Percentiles rank a stretch among this genome's conserved stretches.
Evolutionary conservation across 53 echinoderm and acorn worm genomes (phyloP).

Genomic region (Echinometra lucunter): DNA sequence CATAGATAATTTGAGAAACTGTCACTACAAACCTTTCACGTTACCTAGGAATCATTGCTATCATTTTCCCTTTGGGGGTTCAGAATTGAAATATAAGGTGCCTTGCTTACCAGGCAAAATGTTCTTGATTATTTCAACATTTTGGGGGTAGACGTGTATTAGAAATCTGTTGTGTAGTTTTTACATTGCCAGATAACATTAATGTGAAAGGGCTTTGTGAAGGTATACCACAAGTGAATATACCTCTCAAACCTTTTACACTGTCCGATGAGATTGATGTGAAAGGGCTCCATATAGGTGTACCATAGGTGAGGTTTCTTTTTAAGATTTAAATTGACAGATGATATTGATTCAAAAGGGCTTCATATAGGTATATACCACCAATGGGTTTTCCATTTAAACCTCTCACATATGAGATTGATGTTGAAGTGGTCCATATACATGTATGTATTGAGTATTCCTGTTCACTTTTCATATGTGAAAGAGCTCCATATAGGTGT

Average conservation of each 20-base stretch:
- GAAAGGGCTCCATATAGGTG: constrained; percentile 84
- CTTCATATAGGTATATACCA: neutral
- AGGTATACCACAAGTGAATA: neutral
- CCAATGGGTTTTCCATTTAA: neutral
- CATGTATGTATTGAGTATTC: neutral
- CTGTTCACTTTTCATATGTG: too few species aligned
- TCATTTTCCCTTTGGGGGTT: too few species aligned
- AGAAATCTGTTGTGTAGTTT: too few species aligned
- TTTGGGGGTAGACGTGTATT: too few species aligned
- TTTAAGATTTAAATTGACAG: neutral
- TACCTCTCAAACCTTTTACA: constrained; percentile 32
- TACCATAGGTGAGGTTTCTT: constrained; percentile 78
- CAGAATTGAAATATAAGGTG: too few species aligned
- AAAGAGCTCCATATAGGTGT: constrained; percentile 87
- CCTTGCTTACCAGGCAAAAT: too few species aligned
- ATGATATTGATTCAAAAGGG: constrained; percentile 13
- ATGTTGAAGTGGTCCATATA: neutral
- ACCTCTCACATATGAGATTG: constrained; percentile 74
- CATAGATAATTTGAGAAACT: too few species aligned
- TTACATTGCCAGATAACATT: too few species aligned
- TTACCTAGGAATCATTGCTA: too few species aligned
- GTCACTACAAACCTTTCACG: too few species aligned
- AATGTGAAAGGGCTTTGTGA: neutral
- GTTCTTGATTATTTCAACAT: too few species aligned
- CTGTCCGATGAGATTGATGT: constrained; percentile 83